Percentiles rank a stretch among this genome's conserved stretches.
Conservation (phyloP, 2,888 invertebrate species). For the Brassicogethes aeneus region DNA sequence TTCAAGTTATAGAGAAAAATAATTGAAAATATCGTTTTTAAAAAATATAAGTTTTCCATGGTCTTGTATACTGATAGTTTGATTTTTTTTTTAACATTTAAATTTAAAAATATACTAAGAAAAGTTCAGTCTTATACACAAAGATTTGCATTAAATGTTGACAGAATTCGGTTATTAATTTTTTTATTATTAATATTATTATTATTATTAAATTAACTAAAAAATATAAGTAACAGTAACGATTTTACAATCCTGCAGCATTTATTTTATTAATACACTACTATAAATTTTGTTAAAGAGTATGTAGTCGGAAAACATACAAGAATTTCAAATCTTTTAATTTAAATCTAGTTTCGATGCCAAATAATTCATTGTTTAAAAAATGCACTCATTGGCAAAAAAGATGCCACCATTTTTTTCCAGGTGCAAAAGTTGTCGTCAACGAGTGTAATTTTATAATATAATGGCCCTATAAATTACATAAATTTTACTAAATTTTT, state of each 20-base stretch:
- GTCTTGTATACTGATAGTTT: slow-evolving; percentile 8
- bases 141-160: slow-evolving; percentile 12
- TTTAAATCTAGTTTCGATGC: slow-evolving; percentile 14
- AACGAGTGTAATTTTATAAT: not conserved
- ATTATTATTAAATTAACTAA: too few relatives aligned
- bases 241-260: not conserved
- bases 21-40: slow-evolving; percentile 1
- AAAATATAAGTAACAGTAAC: slow-evolving; percentile 10
- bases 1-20: not conserved
- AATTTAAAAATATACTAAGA: slow-evolving; percentile 21
- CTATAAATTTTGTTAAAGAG: too few relatives aligned
- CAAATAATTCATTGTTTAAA: slow-evolving; percentile 16
- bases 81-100: slow-evolving; percentile 8
- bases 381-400: too few relatives aligned
- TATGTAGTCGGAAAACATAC: too few relatives aligned
- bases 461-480: not conserved
- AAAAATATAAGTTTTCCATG: slow-evolving; percentile 5
- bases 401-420: too few relatives aligned
- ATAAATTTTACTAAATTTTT: not conserved
- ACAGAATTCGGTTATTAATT: too few relatives aligned
- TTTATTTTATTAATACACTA: slow-evolving; percentile 7
- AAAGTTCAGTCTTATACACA: slow-evolving; percentile 30
- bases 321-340: too few relatives aligned
- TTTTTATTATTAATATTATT: too few relatives aligned
- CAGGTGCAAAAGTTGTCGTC: too few relatives aligned